Evolutionary conservation across 2,113 vertebrate genomes (phyloP).

Genomic region (Macroglossus sobrinus): DNA sequence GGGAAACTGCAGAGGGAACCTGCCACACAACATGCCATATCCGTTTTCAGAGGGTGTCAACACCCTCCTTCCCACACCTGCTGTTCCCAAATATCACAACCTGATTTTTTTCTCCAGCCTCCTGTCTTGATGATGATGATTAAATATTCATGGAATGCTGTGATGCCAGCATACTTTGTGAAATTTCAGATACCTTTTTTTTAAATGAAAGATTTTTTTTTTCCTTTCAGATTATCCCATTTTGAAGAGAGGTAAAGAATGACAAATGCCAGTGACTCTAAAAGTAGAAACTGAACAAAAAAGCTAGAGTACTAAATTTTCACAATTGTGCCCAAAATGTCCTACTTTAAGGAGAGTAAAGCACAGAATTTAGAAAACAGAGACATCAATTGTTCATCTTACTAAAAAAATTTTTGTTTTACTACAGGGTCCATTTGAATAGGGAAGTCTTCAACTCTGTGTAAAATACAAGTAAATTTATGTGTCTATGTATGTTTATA

Average conservation of each 20-base stretch:
- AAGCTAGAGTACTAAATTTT: not conserved
- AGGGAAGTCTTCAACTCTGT: not conserved
- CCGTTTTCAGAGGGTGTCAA: slow-evolving; percentile 71
- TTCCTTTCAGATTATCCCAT: slow-evolving; percentile 20
- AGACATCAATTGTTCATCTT: not conserved
- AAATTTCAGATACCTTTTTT: slow-evolving; percentile 75
- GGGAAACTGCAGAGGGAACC: slow-evolving; percentile 50
- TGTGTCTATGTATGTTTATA: not conserved
- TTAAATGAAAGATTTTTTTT: slow-evolving; percentile 16
- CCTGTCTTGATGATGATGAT: slow-evolving; percentile 74
- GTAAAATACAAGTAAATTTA: not conserved
- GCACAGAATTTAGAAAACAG: not conserved
- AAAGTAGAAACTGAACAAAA: not conserved
- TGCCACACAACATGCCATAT: slow-evolving; percentile 61
- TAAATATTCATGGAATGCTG: slow-evolving; percentile 74
- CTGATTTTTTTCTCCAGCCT: slow-evolving; percentile 76
- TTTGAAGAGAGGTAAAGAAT: slow-evolving; percentile 50
- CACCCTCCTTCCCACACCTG: slow-evolving; percentile 77
- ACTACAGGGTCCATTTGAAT: not conserved
- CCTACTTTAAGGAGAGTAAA: not conserved
- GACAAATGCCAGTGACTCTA: slow-evolving; percentile 30
- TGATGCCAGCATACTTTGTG: slow-evolving; percentile 63
- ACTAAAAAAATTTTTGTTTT: not conserved
- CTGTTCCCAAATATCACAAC: slow-evolving; percentile 79
- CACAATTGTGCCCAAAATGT: not conserved